A percentile compares a stretch with the other conserved stretches of the same genome.
Evolutionary conservation across 2,113 vertebrate genomes (phyloP).

Genomic region (Clarias macrocephalus): DNA sequence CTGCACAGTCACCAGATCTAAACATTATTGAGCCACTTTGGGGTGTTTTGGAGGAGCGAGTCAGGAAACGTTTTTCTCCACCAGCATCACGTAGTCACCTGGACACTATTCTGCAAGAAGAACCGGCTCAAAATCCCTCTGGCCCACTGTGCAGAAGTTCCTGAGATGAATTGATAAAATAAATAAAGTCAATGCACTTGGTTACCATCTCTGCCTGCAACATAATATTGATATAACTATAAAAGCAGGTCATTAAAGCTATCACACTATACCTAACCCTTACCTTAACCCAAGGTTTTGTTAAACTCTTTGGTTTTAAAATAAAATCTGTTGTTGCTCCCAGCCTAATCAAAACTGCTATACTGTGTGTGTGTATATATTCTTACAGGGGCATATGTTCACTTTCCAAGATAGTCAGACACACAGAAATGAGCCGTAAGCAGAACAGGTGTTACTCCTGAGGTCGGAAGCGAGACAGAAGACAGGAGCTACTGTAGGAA

Average conservation of each 20-base stretch:
- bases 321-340: neutral
- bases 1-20: too few relatives aligned
- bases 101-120: too few relatives aligned
- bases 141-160: too few relatives aligned
- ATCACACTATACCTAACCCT: neutral
- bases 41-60: too few relatives aligned
- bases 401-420: neutral
- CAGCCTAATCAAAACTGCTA: too few relatives aligned
- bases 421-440: neutral
- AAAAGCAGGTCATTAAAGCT: neutral
- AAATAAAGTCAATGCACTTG: too few relatives aligned
- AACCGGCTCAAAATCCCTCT: too few relatives aligned
- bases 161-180: too few relatives aligned
- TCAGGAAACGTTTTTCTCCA: too few relatives aligned
- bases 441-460: neutral
- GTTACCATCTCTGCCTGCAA: too few relatives aligned
- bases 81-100: too few relatives aligned
- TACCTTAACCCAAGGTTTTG: neutral
- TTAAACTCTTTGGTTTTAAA: neutral
- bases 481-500: neutral
- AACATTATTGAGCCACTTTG: too few relatives aligned
- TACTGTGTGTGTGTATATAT: neutral
- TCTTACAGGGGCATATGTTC: neutral
- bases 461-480: neutral
- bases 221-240: neutral